Evolutionary conservation across 2,888 invertebrate species (phyloP).

Genomic region (Buathra laborator): DNA sequence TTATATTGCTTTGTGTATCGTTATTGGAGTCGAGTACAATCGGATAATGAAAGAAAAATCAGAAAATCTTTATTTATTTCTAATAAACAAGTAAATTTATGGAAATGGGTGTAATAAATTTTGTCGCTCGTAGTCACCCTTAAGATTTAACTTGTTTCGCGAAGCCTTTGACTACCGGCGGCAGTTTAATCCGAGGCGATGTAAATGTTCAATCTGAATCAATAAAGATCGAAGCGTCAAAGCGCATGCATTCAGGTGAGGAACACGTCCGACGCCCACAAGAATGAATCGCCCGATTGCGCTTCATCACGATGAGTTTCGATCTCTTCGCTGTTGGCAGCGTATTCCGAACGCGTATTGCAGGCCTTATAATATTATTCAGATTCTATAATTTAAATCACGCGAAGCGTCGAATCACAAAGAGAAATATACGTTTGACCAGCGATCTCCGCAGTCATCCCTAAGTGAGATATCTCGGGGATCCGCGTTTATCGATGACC

Average conservation of each 20-base stretch:
- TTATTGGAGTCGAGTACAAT: neutral
- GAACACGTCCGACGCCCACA: slow-evolving; percentile 61
- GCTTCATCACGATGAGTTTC: slow-evolving; percentile 43
- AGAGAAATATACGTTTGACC: slow-evolving; percentile 21
- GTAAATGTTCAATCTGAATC: slow-evolving; percentile 55
- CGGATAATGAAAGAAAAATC: neutral
- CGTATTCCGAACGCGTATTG: neutral
- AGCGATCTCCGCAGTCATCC: slow-evolving; percentile 45
- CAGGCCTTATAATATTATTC: slow-evolving; percentile 62
- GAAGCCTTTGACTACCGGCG: slow-evolving; percentile 48
- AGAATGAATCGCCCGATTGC: slow-evolving; percentile 34
- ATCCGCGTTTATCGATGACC: slow-evolving; percentile 63
- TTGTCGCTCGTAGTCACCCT: neutral
- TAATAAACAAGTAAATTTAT: slow-evolving; percentile 15
- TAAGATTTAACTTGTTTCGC: slow-evolving; percentile 30
- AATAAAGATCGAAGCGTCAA: slow-evolving; percentile 62
- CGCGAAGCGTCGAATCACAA: slow-evolving; percentile 28
- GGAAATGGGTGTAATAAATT: slow-evolving; percentile 39
- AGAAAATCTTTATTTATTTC: neutral
- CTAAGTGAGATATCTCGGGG: slow-evolving; percentile 66
- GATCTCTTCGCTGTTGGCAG: neutral
- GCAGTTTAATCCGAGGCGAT: slow-evolving; percentile 54
- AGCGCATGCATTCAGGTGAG: slow-evolving; percentile 55
- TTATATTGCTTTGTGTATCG: neutral
- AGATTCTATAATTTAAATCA: slow-evolving; percentile 61